Evolutionary conservation across 2,888 invertebrate species (phyloP).

Genomic region (Dioctria rufipes): DNA sequence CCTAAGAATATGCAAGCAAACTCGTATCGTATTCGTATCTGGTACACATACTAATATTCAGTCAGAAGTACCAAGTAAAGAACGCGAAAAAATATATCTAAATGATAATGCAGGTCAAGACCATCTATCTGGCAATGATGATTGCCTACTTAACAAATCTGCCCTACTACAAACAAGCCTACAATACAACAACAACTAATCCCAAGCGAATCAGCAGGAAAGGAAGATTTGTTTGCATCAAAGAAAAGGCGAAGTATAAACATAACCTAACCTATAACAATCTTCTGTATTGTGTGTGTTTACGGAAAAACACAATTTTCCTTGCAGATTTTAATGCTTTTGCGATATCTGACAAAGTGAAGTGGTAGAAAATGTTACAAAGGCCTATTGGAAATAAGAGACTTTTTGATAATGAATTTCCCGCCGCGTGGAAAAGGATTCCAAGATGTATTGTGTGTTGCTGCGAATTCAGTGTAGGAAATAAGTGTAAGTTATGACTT

Average conservation of each 20-base stretch:
- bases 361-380: slow-evolving; percentile 15
- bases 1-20: too few relatives aligned
- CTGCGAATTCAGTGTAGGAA: neutral
- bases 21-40: neutral
- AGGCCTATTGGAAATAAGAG: slow-evolving; percentile 8
- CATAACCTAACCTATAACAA: slow-evolving; percentile 25
- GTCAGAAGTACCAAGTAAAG: too few relatives aligned
- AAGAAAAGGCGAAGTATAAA: slow-evolving; percentile 21
- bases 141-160: neutral
- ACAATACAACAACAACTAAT: neutral
- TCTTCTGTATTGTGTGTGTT: neutral
- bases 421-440: slow-evolving; percentile 27
- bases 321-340: neutral
- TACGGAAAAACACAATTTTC: neutral
- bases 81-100: neutral
- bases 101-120: slow-evolving; percentile 39
- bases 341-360: neutral
- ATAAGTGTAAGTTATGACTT: too few relatives aligned
- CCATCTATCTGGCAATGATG: slow-evolving; percentile 36
- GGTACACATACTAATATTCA: neutral
- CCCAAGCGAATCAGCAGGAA: too few relatives aligned
- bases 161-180: neutral
- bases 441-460: slow-evolving; percentile 38
- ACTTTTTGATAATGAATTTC: slow-evolving; percentile 34
- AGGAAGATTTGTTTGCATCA: slow-evolving; percentile 16